Evolutionary conservation across 1,140 invertebrate species (phyloP).

Genomic region (Galendromus occidentalis): DNA sequence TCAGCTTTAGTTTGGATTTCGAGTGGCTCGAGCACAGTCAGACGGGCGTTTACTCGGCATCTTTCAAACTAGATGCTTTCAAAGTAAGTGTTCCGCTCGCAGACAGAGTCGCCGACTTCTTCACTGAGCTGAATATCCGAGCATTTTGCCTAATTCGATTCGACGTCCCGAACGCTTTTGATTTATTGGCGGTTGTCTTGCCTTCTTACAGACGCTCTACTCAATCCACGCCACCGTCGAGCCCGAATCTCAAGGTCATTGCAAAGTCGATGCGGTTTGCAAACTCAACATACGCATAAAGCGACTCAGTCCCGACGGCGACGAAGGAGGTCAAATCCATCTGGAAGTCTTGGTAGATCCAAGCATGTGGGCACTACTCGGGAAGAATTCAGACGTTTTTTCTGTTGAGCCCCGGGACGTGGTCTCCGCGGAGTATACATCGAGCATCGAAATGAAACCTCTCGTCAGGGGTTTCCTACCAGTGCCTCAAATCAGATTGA

Average conservation of each 20-base stretch:
- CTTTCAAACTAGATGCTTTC: neutral
- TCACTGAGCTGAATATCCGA: no score
- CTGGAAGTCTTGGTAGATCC: constrained; percentile 66
- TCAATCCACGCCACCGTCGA: constrained; percentile 57
- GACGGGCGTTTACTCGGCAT: neutral
- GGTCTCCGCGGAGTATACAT: constrained; percentile 26
- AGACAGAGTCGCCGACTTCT: no score
- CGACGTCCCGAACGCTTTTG: no score
- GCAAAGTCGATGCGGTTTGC: constrained; percentile 65
- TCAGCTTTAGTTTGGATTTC: constrained; percentile 1
- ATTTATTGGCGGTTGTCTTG: no score
- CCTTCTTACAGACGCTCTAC: constrained; percentile 59
- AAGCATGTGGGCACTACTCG: constrained; percentile 68
- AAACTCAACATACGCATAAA: constrained; percentile 53
- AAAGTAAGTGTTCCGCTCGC: no score
- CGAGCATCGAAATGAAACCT: constrained; percentile 72
- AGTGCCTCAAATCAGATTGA: constrained; percentile 63
- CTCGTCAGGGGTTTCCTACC: constrained; percentile 67
- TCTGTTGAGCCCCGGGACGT: constrained; percentile 17
- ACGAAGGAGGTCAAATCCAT: constrained; percentile 15
- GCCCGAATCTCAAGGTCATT: constrained; percentile 62
- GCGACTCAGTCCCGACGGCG: constrained; percentile 27
- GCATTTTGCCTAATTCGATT: no score
- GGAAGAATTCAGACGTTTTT: no score
- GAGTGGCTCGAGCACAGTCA: neutral